Evolutionary conservation across 1,140 invertebrate species (phyloP).

Genomic region (Calycopis cecrops): DNA sequence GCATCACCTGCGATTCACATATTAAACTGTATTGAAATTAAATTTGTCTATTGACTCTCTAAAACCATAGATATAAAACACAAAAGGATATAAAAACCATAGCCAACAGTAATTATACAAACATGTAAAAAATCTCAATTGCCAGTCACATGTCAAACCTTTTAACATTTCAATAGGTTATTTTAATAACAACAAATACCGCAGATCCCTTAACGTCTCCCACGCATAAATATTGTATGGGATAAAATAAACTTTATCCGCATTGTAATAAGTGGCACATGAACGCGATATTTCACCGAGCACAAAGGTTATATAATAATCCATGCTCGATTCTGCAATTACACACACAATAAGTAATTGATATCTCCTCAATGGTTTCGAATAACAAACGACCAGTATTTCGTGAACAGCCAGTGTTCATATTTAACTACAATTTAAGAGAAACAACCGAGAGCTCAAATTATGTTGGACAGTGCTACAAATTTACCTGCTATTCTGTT

Average conservation of each 20-base stretch:
- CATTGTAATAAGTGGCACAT: slow-evolving; percentile 16
- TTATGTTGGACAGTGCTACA: slow-evolving; percentile 31
- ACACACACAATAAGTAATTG: slow-evolving; percentile 56
- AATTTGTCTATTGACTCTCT: slow-evolving; percentile 7
- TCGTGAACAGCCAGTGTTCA: slow-evolving; percentile 12
- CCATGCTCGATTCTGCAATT: slow-evolving; percentile 52
- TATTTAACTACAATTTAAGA: slow-evolving; percentile 6
- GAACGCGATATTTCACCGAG: slow-evolving; percentile 8
- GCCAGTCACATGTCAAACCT: slow-evolving; percentile 37
- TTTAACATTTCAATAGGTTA: slow-evolving; percentile 35
- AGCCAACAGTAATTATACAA: slow-evolving; percentile 12
- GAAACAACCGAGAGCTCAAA: slow-evolving; percentile 23
- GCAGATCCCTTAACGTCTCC: slow-evolving; percentile 35
- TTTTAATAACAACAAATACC: slow-evolving; percentile 37
- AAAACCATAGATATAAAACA: neutral
- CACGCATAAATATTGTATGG: slow-evolving; percentile 29
- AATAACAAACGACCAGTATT: slow-evolving; percentile 36
- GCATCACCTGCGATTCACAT: too few species aligned
- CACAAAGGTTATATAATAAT: slow-evolving; percentile 48
- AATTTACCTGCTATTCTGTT: slow-evolving; percentile 59
- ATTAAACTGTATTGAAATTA: too few species aligned
- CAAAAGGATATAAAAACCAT: neutral
- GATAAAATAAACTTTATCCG: slow-evolving; percentile 13
- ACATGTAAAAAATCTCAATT: slow-evolving; percentile 23
- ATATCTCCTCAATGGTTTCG: slow-evolving; percentile 51